These are phyloP conservation scores for Adelosebastes latens DNA, from an alignment of 2,797 vertebrate genomes.

Conservation along the genomic window DNA sequence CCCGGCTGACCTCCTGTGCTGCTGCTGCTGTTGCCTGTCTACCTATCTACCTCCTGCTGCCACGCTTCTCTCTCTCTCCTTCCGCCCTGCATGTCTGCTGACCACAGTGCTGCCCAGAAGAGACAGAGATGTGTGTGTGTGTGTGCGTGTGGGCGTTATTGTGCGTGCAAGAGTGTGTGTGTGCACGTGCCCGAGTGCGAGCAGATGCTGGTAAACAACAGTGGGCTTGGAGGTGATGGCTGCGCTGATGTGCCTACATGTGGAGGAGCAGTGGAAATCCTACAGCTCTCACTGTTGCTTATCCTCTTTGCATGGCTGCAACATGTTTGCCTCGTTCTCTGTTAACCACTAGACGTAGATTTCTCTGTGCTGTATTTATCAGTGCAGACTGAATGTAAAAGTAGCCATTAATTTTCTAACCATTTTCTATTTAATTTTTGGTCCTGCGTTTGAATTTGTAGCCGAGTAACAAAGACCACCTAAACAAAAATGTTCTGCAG, in stretches of 20 bases:
- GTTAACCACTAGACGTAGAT: conserved; percentile 55
- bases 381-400: conserved; percentile 61
- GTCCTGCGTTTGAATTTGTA: conserved; percentile 49
- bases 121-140: conserved; percentile 46
- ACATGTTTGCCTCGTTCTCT: conserved; percentile 63
- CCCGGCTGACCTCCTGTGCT: conserved; percentile 68
- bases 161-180: not conserved
- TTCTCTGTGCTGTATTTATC: conserved; percentile 44
- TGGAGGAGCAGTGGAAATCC: conserved; percentile 46
- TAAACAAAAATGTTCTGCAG: conserved; percentile 12
- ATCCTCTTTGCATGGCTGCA: conserved; percentile 81
- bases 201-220: conserved; percentile 70
- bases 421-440: not conserved
- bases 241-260: conserved; percentile 28
- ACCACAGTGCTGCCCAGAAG: conserved; percentile 65
- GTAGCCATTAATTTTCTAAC: conserved; percentile 65
- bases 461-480: conserved; percentile 6
- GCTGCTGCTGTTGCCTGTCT: conserved; percentile 70
- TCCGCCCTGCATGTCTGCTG: conserved; percentile 80
- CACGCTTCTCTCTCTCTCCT: conserved; percentile 73
- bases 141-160: not conserved
- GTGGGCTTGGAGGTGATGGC: conserved; percentile 60
- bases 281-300: conserved; percentile 77
- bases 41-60: conserved; percentile 69
- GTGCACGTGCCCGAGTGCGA: conserved; percentile 28